These are phyloP conservation scores for Calephelis virginiensis DNA, from an alignment of 1,140 invertebrate species.

Conservation along the genomic window DNA sequence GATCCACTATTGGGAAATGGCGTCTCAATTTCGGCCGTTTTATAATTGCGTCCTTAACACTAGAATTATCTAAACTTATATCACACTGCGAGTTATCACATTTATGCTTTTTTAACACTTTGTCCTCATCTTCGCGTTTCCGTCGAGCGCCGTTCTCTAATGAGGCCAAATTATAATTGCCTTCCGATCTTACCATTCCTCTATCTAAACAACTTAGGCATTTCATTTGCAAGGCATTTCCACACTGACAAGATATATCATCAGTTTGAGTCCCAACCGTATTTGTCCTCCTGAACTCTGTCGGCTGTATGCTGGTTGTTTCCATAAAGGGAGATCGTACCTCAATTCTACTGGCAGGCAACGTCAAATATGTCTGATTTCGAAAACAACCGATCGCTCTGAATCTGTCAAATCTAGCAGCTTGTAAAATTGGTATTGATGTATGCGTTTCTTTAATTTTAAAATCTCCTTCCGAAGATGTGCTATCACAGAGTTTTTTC, in stretches of 20 bases:
- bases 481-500: conserved; percentile 62
- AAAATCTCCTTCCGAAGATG: conserved; percentile 62
- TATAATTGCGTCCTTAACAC: conserved; percentile 56
- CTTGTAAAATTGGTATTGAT: conserved; percentile 76
- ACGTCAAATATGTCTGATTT: conserved; percentile 66
- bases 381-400: conserved; percentile 70
- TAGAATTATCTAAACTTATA: conserved; percentile 58
- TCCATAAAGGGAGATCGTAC: conserved; percentile 54
- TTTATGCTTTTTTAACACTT: conserved; percentile 65
- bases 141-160: conserved; percentile 45
- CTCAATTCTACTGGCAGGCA: conserved; percentile 59
- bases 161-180: conserved; percentile 57
- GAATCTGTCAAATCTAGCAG: conserved; percentile 70
- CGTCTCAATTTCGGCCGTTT: conserved; percentile 67
- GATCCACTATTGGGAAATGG: conserved; percentile 58
- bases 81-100: conserved; percentile 77
- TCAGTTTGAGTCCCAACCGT: conserved; percentile 72
- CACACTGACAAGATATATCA: conserved; percentile 59
- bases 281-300: conserved; percentile 61
- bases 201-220: conserved; percentile 48
- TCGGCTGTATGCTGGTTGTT: conserved; percentile 44
- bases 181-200: conserved; percentile 61
- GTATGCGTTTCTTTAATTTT: conserved; percentile 59
- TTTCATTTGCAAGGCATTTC: conserved; percentile 45
- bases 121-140: conserved; percentile 52